Evolutionary conservation across 2,888 invertebrate genomes (phyloP), one percentile per base, ranked within the genome.

Genomic region (Dilophus febrilis): DNA sequence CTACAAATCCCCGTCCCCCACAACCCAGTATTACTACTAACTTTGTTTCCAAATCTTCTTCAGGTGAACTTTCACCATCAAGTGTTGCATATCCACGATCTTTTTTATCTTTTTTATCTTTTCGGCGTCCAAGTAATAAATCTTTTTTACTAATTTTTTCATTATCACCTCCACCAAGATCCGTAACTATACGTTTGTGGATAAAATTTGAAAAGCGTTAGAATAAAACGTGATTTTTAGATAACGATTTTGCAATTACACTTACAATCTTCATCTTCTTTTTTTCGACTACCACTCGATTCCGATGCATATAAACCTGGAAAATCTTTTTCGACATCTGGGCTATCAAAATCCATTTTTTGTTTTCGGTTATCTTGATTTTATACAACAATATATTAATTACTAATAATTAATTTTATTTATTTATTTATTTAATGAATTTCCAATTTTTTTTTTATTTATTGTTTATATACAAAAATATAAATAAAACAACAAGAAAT

Each of bases 11-110:
- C 6, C 7, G 6, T 29, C 29, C 12, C 3, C 13, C 12, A n/a
- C 4, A 29, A 29, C 11, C 11, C 12, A 13, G 4, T 4, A n/a
- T n/a, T 12, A 29, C 13, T 4, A 29, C 30, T 31, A 62, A 83
- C 84, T 81, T 84, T 4, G 78, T 76, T 62, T 85, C 86, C 31
- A 76, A 68, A 51, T 84, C 85, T 52, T 87, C 87, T 56, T 90
- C 90, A 5, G 84, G 86, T 1, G 91, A 91, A 54, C 91, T 90
- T 61, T 88, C 88, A 32, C 90, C 91, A 61, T 86, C 91, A 50
- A 92, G 67, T 18, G 90, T 86, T 36, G 87, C 87, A 70, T 92
- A 92, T 3, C 91, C 90, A 50, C 83, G 71, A 53, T 88, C 87
- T 59, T 83, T 83, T 53, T 85, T 84, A 33, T 75, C 86, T 57